Base-by-base conservation (phyloP, 2,113 vertebrate genomes). In the Seriola dumerili region DNA sequence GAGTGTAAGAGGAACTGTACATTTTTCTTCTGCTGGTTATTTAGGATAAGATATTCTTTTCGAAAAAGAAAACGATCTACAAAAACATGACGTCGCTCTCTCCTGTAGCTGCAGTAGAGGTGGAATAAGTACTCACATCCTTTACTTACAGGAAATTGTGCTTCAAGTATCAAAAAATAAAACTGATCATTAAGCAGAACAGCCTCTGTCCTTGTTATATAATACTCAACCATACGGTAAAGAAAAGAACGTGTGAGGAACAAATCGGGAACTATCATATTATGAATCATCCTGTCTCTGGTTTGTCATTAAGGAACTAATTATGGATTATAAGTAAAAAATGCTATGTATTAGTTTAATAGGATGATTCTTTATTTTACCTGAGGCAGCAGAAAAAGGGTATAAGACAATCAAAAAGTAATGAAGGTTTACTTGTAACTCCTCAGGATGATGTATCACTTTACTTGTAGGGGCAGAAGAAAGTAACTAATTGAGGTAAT, bases 11-110 rank as follows among this genome's bases (percentile, higher is more conserved):
- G 14, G n/a, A 63, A 70, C 9, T 68, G 11, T 19, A 71, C 17
- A 57, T 80, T 71, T 72, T 81, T 42, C 14, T 63, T 67, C 34
- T 38, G 40, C 4, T 50, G 29, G 40, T 64, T 23, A 69, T 62
- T 32, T 46, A 59, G 61, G 66, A 68, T 8, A 42, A 77, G 0
- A 62, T 80, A 7, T 10, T 32, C 17, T 34, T 61, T 17, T 36
- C 1, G 46, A 12, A 62, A n/a, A 7, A 19, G 5, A 25, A 69
- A 78, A 61, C 62, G 19, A 36, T 52, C 40, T 42, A 66, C 55
- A 23, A 71, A 59, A 59, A 64, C 12, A 10, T 11, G 12, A 0
- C 11, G 11, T 68, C 19, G 63, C 57, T 63, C 46, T 29, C 13
- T 29, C 5, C 23, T 50, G 36, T 62, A 46, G 40, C 40, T 42